Percentiles rank a stretch among this genome's conserved stretches.
Conservation (phyloP, 1,140 invertebrate species). For the Drosophila jambulina region DNA sequence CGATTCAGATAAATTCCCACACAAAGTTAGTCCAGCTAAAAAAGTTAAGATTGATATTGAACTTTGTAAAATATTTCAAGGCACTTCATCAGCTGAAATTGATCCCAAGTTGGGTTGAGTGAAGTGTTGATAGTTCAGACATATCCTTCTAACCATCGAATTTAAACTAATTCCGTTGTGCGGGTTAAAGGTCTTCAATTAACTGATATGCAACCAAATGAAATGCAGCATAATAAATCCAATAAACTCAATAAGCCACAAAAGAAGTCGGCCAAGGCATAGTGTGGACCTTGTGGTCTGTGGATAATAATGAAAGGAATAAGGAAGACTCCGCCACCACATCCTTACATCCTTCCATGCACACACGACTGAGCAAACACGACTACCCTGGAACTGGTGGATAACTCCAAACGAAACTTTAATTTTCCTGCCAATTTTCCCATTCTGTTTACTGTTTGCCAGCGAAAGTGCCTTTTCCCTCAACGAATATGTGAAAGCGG, state of each 20-base stretch:
- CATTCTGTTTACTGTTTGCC: conserved; percentile 18
- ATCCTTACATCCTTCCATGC: conserved; percentile 12
- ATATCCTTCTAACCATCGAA: neutral
- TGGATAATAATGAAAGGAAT: neutral
- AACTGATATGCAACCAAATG: too few species aligned
- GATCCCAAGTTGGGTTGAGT: neutral
- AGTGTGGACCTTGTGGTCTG: too few species aligned
- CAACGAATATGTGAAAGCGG: conserved; percentile 9
- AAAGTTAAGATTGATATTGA: too few species aligned
- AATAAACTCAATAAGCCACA: neutral
- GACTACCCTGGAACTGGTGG: conserved; percentile 21
- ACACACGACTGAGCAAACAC: conserved; percentile 39
- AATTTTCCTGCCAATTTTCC: conserved; percentile 21
- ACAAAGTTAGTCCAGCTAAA: conserved; percentile 17
- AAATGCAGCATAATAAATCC: conserved; percentile 23
- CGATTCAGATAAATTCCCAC: conserved; percentile 7
- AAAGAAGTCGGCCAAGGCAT: too few species aligned
- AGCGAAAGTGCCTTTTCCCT: conserved; percentile 29
- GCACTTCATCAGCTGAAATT: neutral
- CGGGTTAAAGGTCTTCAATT: neutral
- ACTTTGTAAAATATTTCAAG: too few species aligned
- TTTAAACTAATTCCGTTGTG: neutral
- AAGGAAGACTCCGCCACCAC: neutral
- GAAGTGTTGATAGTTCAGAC: neutral
- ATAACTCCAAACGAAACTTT: conserved; percentile 19